Evolutionary conservation across 2,888 invertebrate genomes (phyloP).

Genomic region (Linnaemya tessellans): DNA sequence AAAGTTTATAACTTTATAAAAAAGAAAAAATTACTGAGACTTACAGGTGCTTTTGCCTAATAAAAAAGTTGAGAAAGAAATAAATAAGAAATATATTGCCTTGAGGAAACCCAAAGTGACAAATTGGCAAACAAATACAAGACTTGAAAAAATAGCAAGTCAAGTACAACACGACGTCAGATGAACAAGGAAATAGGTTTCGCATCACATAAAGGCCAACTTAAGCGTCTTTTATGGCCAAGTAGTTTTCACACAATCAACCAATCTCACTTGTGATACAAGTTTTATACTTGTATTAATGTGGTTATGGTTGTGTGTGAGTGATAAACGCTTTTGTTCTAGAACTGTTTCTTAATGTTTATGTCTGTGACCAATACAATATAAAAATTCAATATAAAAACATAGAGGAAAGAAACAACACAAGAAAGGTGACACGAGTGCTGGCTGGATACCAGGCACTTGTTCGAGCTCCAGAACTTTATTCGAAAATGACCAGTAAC

Average conservation of each 20-base stretch:
- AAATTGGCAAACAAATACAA: constrained; percentile 39
- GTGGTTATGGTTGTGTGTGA: too few relatives aligned
- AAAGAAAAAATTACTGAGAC: background rate
- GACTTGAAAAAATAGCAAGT: background rate
- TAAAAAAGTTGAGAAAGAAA: background rate
- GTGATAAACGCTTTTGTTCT: too few relatives aligned
- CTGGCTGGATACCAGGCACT: too few relatives aligned
- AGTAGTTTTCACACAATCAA: background rate
- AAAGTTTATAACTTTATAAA: background rate
- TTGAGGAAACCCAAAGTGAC: constrained; percentile 18
- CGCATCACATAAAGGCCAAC: background rate
- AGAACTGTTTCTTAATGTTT: too few relatives aligned
- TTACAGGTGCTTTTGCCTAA: constrained; percentile 31
- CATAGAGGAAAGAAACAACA: too few relatives aligned
- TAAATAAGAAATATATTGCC: background rate
- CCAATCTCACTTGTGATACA: too few relatives aligned
- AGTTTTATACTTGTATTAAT: too few relatives aligned
- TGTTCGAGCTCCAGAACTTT: too few relatives aligned
- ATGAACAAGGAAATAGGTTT: constrained; percentile 5
- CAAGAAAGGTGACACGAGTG: too few relatives aligned
- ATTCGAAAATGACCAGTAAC: too few relatives aligned
- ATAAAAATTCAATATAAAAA: too few relatives aligned
- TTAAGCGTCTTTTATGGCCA: background rate
- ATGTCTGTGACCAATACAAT: too few relatives aligned
- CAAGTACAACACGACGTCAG: constrained; percentile 24